Evolutionary conservation across 2,113 vertebrate species (phyloP).

Genomic region (Rhadina sibilatrix): DNA sequence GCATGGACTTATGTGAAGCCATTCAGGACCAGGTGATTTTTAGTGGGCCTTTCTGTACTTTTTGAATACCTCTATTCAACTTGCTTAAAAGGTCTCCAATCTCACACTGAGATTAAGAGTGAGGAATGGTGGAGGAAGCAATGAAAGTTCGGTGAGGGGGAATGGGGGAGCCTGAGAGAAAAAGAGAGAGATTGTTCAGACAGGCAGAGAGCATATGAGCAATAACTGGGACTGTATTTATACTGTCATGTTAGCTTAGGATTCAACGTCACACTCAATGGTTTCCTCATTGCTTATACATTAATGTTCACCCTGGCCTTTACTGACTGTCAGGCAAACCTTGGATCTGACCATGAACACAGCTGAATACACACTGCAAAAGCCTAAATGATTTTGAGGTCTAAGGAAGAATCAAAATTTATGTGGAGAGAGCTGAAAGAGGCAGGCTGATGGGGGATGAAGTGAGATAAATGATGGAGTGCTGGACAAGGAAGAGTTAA

Average conservation of each 20-base stretch:
- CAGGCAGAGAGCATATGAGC: background rate
- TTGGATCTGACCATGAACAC: background rate
- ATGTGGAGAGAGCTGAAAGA: background rate
- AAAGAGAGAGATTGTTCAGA: slow-evolving; percentile 47
- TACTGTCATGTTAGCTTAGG: slow-evolving; percentile 49
- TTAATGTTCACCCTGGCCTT: background rate
- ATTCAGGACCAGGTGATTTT: slow-evolving; percentile 18
- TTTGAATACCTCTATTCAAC: slow-evolving; percentile 47
- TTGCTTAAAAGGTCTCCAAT: slow-evolving; percentile 20
- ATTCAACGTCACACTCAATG: slow-evolving; percentile 50
- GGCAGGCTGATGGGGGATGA: background rate
- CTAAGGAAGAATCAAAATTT: slow-evolving; percentile 6
- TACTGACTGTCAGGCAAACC: background rate
- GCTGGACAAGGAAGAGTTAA: slow-evolving; percentile 5
- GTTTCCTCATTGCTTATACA: slow-evolving; percentile 39
- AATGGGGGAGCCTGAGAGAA: background rate
- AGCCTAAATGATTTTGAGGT: background rate
- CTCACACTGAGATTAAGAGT: background rate
- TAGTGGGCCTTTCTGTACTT: background rate
- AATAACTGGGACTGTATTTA: slow-evolving; percentile 33
- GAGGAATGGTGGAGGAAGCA: slow-evolving; percentile 48
- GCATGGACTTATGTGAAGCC: background rate
- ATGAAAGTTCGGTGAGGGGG: slow-evolving; percentile 14
- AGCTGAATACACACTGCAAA: slow-evolving; percentile 18
- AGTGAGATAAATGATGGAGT: background rate